Evolutionary conservation across 2,888 invertebrate species (phyloP).

Genomic region (Fragum sueziense): DNA sequence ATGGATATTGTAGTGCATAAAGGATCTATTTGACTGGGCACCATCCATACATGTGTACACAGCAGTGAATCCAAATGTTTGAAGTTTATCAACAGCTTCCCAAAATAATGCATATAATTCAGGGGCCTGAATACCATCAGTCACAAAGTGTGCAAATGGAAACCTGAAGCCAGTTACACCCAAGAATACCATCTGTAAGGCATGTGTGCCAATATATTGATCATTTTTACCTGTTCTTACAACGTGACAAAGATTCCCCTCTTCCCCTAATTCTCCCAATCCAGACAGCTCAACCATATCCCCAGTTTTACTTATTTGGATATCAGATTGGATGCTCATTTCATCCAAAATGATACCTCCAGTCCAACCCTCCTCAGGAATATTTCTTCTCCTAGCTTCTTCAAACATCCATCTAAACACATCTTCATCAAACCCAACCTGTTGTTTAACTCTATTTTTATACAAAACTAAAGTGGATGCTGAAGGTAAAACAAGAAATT

Average conservation of each 20-base stretch:
- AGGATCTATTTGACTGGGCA: conserved; percentile 38
- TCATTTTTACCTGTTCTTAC: conserved; percentile 41
- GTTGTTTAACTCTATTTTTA: conserved; percentile 41
- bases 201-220: conserved; percentile 38
- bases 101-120: conserved; percentile 42
- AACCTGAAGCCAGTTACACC: conserved; percentile 57
- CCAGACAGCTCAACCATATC: conserved; percentile 55
- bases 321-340: conserved; percentile 59
- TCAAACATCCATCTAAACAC: conserved; percentile 56
- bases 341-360: conserved; percentile 59
- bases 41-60: conserved; percentile 45
- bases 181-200: conserved; percentile 50
- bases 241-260: conserved; percentile 38
- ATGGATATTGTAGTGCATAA: conserved; percentile 38
- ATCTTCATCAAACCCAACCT: conserved; percentile 32
- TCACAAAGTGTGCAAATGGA: conserved; percentile 48
- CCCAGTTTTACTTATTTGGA: conserved; percentile 50
- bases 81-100: conserved; percentile 36
- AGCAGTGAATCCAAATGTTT: conserved; percentile 29
- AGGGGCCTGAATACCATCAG: conserved; percentile 41
- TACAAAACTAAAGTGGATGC: conserved; percentile 29
- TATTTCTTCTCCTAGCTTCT: conserved; percentile 43
- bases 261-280: conserved; percentile 44
- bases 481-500: conserved; percentile 34
- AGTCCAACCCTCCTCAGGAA: conserved; percentile 37